Evolutionary conservation across 2,797 vertebrate genomes (phyloP).

Genomic region (Thaleichthys pacificus): DNA sequence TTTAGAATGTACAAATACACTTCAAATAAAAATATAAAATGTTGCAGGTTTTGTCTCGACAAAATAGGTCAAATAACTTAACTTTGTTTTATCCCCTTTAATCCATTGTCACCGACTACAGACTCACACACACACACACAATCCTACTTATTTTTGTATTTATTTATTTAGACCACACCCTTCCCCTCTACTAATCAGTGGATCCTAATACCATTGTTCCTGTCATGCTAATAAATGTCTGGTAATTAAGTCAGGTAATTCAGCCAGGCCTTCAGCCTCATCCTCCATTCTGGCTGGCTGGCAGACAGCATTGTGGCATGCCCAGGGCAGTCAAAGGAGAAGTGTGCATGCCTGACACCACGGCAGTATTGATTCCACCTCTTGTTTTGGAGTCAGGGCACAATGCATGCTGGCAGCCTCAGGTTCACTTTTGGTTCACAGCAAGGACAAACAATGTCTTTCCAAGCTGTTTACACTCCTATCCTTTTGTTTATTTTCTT

Average conservation of each 20-base stretch:
- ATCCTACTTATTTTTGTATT: background rate
- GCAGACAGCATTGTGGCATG: background rate
- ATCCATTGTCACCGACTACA: too few species aligned
- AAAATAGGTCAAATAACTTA: too few species aligned
- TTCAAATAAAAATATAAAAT: too few species aligned
- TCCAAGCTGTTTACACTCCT: too few species aligned
- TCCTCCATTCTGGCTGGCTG: constrained; percentile 4
- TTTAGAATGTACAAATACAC: too few species aligned
- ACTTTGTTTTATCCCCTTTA: too few species aligned
- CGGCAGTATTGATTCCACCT: background rate
- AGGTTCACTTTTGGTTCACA: too few species aligned
- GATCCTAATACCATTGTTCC: background rate
- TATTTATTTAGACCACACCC: background rate
- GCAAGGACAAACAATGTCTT: background rate
- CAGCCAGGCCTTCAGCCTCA: background rate
- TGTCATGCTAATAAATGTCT: background rate
- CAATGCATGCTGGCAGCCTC: background rate
- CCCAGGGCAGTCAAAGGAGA: background rate
- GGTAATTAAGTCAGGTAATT: background rate
- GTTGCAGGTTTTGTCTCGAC: too few species aligned
- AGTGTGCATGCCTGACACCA: background rate
- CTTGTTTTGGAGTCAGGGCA: background rate
- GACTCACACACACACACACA: too few species aligned
- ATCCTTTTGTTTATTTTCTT: too few species aligned
- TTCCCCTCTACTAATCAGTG: background rate